Base-by-base conservation (phyloP, 2,797 vertebrate species). In the Coreius guichenoti region DNA sequence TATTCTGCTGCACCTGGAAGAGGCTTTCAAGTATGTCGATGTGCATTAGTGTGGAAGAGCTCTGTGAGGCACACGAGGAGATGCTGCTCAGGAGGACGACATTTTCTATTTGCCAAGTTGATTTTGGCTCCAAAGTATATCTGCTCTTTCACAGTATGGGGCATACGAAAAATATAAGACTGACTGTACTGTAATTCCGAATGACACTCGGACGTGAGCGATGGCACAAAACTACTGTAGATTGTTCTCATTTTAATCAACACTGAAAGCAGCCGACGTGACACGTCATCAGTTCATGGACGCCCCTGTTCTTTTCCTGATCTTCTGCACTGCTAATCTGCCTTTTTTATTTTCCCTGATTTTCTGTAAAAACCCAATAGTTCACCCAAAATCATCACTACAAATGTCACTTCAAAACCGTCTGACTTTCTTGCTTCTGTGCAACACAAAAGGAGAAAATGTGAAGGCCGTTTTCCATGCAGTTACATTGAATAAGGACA, bases 21-120 rank as follows among this genome's bases (percentile, higher is more conserved):
- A 83, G 74, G 77, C 85, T 84, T 82, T 82, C 68, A 61, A 86
- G 90, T 86, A 76, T 86, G 81, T 75, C 29, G 75, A 88, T 83
- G 84, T 86, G 89, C 77, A 81, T 87, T 82, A 87, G 72, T 80
- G 86, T 81, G 82, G 81, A 89, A 84, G 82, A 77, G 61, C 76
- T 88, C 85, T 29, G 72, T 56, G 80, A 81, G 70, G 80, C 51
- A 43, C 39, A n/a, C 61, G 54, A 79, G 76, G 84, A 87, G 83
- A 79, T 54, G 78, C 58, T 86, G 76, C 83, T 86, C 70, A 81
- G 84, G 85, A 76, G 72, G 81, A 81, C 68, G 36, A 31, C 78
- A 80, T 70, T 86, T 80, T 83, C 54, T 83, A 83, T 80, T 83
- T 65, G 81, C 74, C 85, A 82, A 73, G 86, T 36, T 73, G 56